Conservation (phyloP, 2,888 invertebrate genomes). For the Mayetiola destructor region DNA sequence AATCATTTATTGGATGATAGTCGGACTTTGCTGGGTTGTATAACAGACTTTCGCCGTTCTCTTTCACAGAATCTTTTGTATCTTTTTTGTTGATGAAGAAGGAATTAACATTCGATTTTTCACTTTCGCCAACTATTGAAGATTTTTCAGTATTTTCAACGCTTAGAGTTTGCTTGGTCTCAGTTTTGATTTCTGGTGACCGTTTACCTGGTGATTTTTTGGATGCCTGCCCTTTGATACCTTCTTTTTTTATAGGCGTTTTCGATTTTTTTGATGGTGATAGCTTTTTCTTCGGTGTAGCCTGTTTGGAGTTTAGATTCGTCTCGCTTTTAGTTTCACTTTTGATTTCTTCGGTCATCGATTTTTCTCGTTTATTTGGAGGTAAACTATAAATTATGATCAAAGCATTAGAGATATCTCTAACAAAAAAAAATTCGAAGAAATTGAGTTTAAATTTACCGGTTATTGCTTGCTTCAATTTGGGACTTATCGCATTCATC, state of each 20-base stretch:
- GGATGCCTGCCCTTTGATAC: slow-evolving; percentile 19
- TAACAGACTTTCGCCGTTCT: slow-evolving; percentile 26
- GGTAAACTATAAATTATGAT: slow-evolving; percentile 1
- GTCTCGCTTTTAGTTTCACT: neutral
- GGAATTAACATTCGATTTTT: slow-evolving; percentile 17
- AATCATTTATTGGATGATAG: slow-evolving; percentile 73
- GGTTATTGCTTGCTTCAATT: neutral
- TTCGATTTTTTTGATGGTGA: slow-evolving; percentile 32
- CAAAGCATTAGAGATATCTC: neutral
- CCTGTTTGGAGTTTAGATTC: neutral
- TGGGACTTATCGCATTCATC: neutral
- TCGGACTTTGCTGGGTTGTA: slow-evolving; percentile 58
- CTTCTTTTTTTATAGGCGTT: slow-evolving; percentile 20
- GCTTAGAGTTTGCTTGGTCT: slow-evolving; percentile 19
- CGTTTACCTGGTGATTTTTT: slow-evolving; percentile 18
- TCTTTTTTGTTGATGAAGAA: slow-evolving; percentile 13
- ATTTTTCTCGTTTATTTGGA: neutral
- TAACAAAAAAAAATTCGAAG: neutral
- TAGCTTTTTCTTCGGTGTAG: slow-evolving; percentile 16
- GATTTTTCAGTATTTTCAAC: slow-evolving; percentile 21
- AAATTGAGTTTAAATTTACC: neutral
- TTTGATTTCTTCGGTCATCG: neutral
- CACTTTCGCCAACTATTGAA: slow-evolving; percentile 18
- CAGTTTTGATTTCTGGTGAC: slow-evolving; percentile 17
- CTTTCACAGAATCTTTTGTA: neutral